Percentiles rank a stretch among this genome's conserved stretches.
phyloP scores from a whole-genome alignment of 2,113 vertebrate species.

The Chunga burmeisteri region DNA sequence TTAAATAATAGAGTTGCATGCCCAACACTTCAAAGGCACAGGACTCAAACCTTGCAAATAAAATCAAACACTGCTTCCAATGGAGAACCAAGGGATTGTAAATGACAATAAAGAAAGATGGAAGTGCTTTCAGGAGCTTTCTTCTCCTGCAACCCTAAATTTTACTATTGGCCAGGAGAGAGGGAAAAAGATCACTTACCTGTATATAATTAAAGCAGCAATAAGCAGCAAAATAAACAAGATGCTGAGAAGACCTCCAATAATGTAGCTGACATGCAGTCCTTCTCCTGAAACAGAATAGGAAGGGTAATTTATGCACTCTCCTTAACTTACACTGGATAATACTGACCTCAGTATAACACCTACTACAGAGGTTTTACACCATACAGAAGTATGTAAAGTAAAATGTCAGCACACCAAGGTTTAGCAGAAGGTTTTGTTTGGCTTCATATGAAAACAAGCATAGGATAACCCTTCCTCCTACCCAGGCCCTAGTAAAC shows the following conservation, averaged over 20 bases:
- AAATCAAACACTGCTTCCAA: not conserved
- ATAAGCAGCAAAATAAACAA: slow-evolving; percentile 90
- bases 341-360: not conserved
- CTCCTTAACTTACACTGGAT: not conserved
- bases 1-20: not conserved
- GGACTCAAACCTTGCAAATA: not conserved
- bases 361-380: not conserved
- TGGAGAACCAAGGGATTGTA: not conserved
- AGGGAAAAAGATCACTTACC: slow-evolving; percentile 68
- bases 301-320: not conserved
- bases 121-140: not conserved
- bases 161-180: not conserved
- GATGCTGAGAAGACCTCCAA: slow-evolving; percentile 89
- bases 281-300: slow-evolving; percentile 82
- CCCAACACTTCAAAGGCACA: not conserved
- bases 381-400: not conserved
- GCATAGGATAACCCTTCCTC: not conserved
- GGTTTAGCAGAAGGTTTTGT: not conserved
- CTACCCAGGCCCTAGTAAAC: not conserved
- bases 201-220: slow-evolving; percentile 90
- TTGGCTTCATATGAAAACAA: not conserved
- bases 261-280: slow-evolving; percentile 91
- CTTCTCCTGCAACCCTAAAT: not conserved
- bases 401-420: not conserved
- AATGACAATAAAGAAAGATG: not conserved